Evolutionary conservation across 2,888 invertebrate genomes (phyloP).

Genomic region (Apotomis turbidana): DNA sequence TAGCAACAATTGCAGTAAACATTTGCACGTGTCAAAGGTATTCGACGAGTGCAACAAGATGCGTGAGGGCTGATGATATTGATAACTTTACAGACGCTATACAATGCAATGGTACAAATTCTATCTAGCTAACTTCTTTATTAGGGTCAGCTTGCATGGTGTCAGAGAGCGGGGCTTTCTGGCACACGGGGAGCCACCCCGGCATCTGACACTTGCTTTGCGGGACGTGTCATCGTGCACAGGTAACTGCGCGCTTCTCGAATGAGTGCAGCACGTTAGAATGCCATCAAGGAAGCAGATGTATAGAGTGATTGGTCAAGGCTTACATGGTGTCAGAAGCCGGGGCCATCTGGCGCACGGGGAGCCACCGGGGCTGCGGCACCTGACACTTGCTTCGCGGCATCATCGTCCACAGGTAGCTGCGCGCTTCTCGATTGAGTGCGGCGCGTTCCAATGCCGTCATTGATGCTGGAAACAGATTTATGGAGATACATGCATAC

Average conservation of each 20-base stretch:
- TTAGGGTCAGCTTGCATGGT: conserved; percentile 48
- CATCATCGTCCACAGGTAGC: conserved; percentile 59
- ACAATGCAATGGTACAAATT: too few relatives aligned
- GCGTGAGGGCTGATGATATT: too few relatives aligned
- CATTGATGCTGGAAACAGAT: conserved; percentile 57
- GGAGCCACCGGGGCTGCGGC: conserved; percentile 90
- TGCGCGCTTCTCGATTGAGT: conserved; percentile 56
- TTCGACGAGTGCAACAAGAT: too few relatives aligned
- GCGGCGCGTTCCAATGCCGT: conserved; percentile 54
- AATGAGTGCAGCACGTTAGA: not conserved
- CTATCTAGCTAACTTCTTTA: too few relatives aligned
- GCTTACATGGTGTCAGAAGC: conserved; percentile 86
- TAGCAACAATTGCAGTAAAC: too few relatives aligned
- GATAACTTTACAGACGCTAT: too few relatives aligned
- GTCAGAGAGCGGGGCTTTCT: too few relatives aligned
- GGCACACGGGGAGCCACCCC: too few relatives aligned
- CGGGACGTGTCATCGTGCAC: too few relatives aligned
- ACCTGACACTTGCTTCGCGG: conserved; percentile 85
- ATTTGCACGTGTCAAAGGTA: too few relatives aligned
- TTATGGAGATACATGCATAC: not conserved
- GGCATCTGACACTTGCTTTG: conserved; percentile 46
- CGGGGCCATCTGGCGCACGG: conserved; percentile 88
- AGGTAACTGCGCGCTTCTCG: too few relatives aligned
- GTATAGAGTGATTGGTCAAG: too few relatives aligned
- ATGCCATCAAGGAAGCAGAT: not conserved